Percentiles rank a stretch among this genome's conserved stretches.
Evolutionary conservation across 2,797 vertebrate species (phyloP).

Genomic region (Atherinosoma microstoma): DNA sequence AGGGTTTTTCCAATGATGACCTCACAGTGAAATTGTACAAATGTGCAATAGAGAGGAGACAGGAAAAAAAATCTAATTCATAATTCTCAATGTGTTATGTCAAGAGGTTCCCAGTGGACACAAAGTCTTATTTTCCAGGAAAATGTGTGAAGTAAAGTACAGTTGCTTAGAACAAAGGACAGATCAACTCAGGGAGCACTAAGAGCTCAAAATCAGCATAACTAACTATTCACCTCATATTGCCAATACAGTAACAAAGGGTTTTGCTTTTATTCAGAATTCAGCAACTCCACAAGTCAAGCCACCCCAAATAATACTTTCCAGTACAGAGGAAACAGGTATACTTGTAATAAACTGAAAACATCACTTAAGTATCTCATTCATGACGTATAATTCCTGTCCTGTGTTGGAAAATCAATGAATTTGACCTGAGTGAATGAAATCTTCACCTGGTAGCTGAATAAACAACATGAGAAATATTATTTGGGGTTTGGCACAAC

Average conservation of each 20-base stretch:
- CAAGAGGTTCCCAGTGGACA: conserved; percentile 68
- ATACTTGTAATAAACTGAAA: neutral
- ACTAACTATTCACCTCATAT: conserved; percentile 14
- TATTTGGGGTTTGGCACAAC: conserved; percentile 43
- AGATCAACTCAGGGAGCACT: conserved; percentile 1
- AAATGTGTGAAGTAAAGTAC: conserved; percentile 9
- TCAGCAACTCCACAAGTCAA: conserved; percentile 37
- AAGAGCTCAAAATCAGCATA: conserved; percentile 15
- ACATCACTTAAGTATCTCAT: neutral
- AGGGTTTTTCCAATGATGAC: neutral
- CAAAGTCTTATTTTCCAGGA: conserved; percentile 35
- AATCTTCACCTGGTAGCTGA: neutral
- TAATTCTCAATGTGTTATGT: no score
- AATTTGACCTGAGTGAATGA: neutral
- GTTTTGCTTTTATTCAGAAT: conserved; percentile 24
- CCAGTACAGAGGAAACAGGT: conserved; percentile 2
- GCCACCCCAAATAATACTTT: conserved; percentile 56
- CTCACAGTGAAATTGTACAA: neutral
- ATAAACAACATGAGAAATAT: conserved; percentile 43
- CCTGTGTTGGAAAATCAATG: neutral
- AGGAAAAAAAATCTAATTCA: neutral
- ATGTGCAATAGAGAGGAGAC: neutral
- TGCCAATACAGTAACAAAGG: conserved; percentile 3
- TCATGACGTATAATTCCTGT: neutral
- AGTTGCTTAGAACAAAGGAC: conserved; percentile 15